phyloP scores from a whole-genome alignment of 2,888 invertebrate genomes.

The Serrognathus titanus region DNA sequence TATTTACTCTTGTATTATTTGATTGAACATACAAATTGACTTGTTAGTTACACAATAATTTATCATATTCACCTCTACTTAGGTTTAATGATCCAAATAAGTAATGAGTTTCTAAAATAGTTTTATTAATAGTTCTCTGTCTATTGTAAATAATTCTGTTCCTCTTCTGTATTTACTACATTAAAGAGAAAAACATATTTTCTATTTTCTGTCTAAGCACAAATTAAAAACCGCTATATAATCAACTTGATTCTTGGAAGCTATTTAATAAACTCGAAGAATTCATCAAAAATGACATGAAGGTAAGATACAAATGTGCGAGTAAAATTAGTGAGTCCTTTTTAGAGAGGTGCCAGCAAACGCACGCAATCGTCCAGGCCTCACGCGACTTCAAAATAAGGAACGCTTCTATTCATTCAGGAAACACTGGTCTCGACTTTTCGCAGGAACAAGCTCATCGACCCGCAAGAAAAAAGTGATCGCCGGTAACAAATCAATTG shows the following conservation, averaged over 20 bases:
- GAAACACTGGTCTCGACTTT: background rate
- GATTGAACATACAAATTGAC: too few relatives aligned
- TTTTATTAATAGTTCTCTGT: too few relatives aligned
- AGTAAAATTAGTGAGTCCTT: constrained; percentile 20
- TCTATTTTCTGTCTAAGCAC: too few relatives aligned
- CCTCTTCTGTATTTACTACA: too few relatives aligned
- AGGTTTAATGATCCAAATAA: too few relatives aligned
- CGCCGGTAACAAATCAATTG: background rate
- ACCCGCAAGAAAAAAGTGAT: background rate
- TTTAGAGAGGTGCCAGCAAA: constrained; percentile 6
- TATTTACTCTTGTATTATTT: too few relatives aligned
- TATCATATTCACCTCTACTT: too few relatives aligned
- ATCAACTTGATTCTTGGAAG: background rate
- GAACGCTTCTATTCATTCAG: background rate
- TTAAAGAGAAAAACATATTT: too few relatives aligned
- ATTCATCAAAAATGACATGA: background rate
- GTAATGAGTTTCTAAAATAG: too few relatives aligned
- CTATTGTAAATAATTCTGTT: too few relatives aligned
- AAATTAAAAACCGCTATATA: too few relatives aligned
- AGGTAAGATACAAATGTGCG: constrained; percentile 14
- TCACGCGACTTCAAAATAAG: constrained; percentile 6
- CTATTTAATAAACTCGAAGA: background rate
- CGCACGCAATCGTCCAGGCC: constrained; percentile 7
- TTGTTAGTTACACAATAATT: too few relatives aligned
- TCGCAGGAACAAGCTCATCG: background rate